phyloP scores from a whole-genome alignment of 1,140 invertebrate genomes.

The Littorina saxatilis region DNA sequence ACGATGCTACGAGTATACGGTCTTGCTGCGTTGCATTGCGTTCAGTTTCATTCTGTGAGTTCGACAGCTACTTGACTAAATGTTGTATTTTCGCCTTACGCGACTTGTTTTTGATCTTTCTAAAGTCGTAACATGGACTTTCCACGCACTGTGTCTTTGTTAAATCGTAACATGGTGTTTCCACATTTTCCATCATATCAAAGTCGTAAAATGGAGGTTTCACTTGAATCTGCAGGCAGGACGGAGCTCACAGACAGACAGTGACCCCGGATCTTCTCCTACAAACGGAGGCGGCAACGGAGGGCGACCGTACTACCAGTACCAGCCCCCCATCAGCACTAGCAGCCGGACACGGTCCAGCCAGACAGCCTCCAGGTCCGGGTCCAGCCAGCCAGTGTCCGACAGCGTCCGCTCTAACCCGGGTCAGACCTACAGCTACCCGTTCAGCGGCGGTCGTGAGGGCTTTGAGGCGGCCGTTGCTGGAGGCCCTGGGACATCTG shows the following conservation, averaged over 20 bases:
- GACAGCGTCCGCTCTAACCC: too few species aligned
- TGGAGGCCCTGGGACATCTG: too few species aligned
- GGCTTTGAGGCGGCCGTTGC: too few species aligned
- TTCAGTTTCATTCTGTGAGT: too few species aligned
- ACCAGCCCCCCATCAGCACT: conserved; percentile 20
- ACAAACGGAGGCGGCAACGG: neutral
- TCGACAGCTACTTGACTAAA: too few species aligned
- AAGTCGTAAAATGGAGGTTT: neutral
- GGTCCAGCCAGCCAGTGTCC: neutral
- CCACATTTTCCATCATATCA: neutral
- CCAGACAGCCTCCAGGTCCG: neutral
- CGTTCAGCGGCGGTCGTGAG: conserved; percentile 20
- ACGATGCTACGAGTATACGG: too few species aligned
- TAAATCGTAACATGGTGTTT: neutral
- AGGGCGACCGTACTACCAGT: neutral
- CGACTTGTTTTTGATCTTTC: too few species aligned
- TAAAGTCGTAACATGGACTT: too few species aligned
- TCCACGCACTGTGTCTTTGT: neutral
- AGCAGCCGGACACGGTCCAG: neutral
- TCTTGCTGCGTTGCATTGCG: too few species aligned
- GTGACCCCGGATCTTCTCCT: too few species aligned
- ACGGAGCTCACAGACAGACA: too few species aligned
- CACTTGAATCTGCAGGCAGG: neutral
- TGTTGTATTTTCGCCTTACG: too few species aligned
- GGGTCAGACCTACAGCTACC: conserved; percentile 32